Base-by-base conservation (phyloP, 2,888 invertebrate species). In the Lasioglossum leucozonium region DNA sequence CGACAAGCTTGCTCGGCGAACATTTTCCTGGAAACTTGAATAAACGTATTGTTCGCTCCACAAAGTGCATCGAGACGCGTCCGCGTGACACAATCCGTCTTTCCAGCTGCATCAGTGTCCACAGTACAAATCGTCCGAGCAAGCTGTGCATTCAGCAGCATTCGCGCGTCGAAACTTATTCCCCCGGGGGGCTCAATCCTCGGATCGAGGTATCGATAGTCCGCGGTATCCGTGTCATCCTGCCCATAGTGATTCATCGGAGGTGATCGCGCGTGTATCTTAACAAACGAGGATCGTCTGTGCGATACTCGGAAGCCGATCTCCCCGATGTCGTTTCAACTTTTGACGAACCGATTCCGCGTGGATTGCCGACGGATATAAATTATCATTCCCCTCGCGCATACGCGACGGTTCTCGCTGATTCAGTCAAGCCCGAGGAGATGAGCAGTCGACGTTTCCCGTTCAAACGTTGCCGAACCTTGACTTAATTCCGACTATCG, bases 231-330 rank as follows among this genome's bases (percentile, higher is more conserved):
- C 37, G 51, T 67, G 37, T 40, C 40, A 77, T 40, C 37, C 18
- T 18, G 2, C 26, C 22, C 10, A 42, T n/a, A 11, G 16, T 77
- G 81, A 83, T 77, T 77, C 83, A 58, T 76, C 18, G 42, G 16
- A 22, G 8, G 34, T n/a, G 76, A 79, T 82, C 78, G 18, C 30
- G 34, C 51, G 51, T n/a, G 10, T n/a, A 8, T 51, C 22, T 51
- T n/a, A 8, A 34, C 67, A 55, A 71, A 51, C 1, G 58, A n/a
- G 42, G 16, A 67, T 44, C 26, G 44, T 37, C 55, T 11, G 37
- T 22, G 44, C 13, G 69, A 40, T 34, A 30, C 10, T 34, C 34
- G 65, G 42, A 13, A 13, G 10, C 11, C 47, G 6, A n/a, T 42
- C 72, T 44, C 26, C 18, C 8, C 26, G 16, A 5, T 18, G 16